Evolutionary conservation across 2,888 invertebrate genomes (phyloP), one percentile per base, ranked within the genome.

Genomic region (Spisula solida): DNA sequence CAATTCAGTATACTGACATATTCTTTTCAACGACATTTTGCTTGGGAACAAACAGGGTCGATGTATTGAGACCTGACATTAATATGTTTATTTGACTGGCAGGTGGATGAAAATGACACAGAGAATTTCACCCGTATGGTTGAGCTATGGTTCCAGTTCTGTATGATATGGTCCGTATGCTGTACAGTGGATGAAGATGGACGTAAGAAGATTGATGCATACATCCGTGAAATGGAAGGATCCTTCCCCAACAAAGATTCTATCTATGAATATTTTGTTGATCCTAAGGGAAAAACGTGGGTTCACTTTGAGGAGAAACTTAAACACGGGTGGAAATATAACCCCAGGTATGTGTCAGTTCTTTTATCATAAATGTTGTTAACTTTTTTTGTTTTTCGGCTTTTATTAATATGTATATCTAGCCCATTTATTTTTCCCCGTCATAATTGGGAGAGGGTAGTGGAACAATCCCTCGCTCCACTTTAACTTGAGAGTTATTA

Each of bases 241-340:
- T 96, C 96, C 4, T 98, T 98, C 97, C 99, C 99, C 0, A 97
- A 98, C 79, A 98, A 98, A 95, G 98, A 98, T 95, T 98, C 98
- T 0, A 97, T 99, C 14, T 99, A 98, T 96, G 99, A 99, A 96
- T 99, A 99, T 96, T 98, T 97, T 96, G 98, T 99, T n/a, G 98
- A 99, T 95, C 97, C 97, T 60, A 97, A 97, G 90, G 97, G 98
- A 91, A 97, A 97, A 48, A 97, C 97, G 88, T 98, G 98, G 97
- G 97, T 97, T 82, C 97, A 98, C 29, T 99, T 99, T 98, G 98
- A 98, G 94, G 98, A 98, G 87, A 98, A 97, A 96, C 97, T 99
- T 92, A 97, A 98, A 0, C 97, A 97, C 84, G 97, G 97, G 87
- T 98, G 98, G 98, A 97, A 97, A 96, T 98, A 97, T 94, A 97